These are phyloP conservation scores for Gambusia affinis DNA, from an alignment of 2,113 vertebrate species.

Conservation along the genomic window DNA sequence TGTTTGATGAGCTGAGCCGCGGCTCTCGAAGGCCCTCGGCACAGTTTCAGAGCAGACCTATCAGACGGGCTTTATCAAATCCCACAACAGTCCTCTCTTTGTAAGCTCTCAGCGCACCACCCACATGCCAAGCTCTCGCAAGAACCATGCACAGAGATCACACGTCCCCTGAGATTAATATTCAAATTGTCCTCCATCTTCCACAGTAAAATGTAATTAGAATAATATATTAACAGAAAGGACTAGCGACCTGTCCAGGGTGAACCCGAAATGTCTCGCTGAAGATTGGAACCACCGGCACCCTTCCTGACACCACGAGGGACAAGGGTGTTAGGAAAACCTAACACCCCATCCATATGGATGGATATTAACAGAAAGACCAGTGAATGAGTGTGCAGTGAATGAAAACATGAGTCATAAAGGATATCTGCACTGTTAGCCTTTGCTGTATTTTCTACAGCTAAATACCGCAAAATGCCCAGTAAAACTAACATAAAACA, in stretches of 20 bases:
- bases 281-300: no score
- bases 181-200: slow-evolving; percentile 26
- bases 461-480: no score
- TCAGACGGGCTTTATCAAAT: slow-evolving; percentile 55
- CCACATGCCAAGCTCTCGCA: slow-evolving; percentile 19
- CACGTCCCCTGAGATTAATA: not conserved
- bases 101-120: slow-evolving; percentile 31
- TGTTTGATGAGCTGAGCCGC: slow-evolving; percentile 34
- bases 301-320: no score
- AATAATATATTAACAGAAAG: not conserved
- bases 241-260: no score
- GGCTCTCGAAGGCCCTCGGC: not conserved
- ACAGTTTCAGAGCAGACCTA: slow-evolving; percentile 34
- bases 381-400: not conserved
- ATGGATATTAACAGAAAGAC: not conserved
- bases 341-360: no score
- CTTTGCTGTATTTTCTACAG: no score
- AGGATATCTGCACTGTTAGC: no score
- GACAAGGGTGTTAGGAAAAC: no score
- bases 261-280: no score
- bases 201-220: slow-evolving; percentile 11
- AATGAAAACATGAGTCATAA: not conserved
- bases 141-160: slow-evolving; percentile 19
- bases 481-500: no score
- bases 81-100: slow-evolving; percentile 46